These are phyloP conservation scores for Acromyrmex heyeri DNA, from an alignment of 1,140 invertebrate species.

Conservation along the genomic window DNA sequence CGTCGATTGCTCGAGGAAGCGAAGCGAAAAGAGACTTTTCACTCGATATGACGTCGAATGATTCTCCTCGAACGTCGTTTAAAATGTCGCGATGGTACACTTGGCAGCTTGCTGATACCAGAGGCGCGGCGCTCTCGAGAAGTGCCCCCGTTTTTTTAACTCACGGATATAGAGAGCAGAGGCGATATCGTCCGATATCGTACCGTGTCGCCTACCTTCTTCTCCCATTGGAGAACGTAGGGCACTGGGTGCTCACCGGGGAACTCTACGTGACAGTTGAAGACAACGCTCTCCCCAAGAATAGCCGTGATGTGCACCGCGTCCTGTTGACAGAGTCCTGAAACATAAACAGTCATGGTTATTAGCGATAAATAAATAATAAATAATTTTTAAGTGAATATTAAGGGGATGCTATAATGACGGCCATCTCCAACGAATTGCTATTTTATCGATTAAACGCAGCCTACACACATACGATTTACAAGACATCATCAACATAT, in stretches of 20 bases:
- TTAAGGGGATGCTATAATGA: no score
- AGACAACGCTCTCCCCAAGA: constrained; percentile 97
- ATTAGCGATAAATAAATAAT: background rate
- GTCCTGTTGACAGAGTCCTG: constrained; percentile 92
- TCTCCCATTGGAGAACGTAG: constrained; percentile 99
- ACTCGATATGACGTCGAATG: constrained; percentile 41
- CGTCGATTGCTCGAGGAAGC: constrained; percentile 46
- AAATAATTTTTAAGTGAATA: background rate
- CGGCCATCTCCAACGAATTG: no score
- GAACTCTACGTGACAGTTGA: constrained; percentile 98
- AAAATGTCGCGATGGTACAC: constrained; percentile 49
- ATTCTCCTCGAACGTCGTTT: constrained; percentile 66
- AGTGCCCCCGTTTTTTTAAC: constrained; percentile 85
- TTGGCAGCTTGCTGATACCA: constrained; percentile 77
- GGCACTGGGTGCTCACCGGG: constrained; percentile 97
- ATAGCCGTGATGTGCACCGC: constrained; percentile 98
- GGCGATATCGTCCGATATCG: constrained; percentile 91
- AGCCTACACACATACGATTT: no score
- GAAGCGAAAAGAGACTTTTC: constrained; percentile 44
- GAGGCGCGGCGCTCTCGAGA: constrained; percentile 79
- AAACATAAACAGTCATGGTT: constrained; percentile 70
- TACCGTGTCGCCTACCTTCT: constrained; percentile 98
- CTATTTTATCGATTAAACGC: no score
- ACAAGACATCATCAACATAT: no score
- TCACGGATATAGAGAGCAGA: constrained; percentile 88